Percentiles rank a stretch among this genome's conserved stretches.
Conservation (phyloP, 2,888 invertebrate genomes). For the Sympetrum striolatum region DNA sequence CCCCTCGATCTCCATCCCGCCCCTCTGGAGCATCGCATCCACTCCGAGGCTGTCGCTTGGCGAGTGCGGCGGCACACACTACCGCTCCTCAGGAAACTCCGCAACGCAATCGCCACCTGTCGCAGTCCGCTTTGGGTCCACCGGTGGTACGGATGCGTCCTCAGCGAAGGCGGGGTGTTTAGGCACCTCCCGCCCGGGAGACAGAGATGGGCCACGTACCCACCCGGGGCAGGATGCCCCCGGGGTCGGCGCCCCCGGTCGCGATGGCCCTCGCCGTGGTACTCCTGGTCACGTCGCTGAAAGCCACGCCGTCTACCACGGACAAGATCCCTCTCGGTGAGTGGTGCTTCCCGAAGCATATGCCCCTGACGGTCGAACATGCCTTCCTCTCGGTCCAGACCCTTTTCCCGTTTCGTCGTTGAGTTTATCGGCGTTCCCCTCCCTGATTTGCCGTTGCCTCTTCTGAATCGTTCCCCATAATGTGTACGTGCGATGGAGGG, state of each 20-base stretch:
- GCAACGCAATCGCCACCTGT: not conserved
- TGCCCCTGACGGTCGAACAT: too few species aligned
- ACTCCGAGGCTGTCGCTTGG: not conserved
- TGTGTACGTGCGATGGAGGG: too few species aligned
- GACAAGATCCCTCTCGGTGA: slow-evolving; percentile 20
- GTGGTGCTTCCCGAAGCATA: not conserved
- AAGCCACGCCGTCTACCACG: slow-evolving; percentile 16
- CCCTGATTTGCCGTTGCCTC: too few species aligned
- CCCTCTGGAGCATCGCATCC: not conserved
- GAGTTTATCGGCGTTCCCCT: too few species aligned
- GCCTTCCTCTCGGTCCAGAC: too few species aligned
- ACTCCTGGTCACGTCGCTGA: slow-evolving; percentile 4
- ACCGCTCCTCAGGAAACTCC: not conserved
- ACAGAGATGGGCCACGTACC: slow-evolving; percentile 22
- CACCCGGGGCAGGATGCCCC: slow-evolving; percentile 9
- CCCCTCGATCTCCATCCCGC: not conserved
- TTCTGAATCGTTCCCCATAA: too few species aligned
- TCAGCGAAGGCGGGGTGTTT: not conserved
- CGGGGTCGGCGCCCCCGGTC: slow-evolving; percentile 25
- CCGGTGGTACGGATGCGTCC: not conserved
- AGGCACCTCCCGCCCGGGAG: not conserved
- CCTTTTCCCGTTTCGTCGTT: too few species aligned
- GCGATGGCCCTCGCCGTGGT: not conserved
- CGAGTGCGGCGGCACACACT: not conserved
- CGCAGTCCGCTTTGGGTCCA: not conserved